Conservation (phyloP, 1,140 invertebrate species). For the Anoplolepis gracilipes region DNA sequence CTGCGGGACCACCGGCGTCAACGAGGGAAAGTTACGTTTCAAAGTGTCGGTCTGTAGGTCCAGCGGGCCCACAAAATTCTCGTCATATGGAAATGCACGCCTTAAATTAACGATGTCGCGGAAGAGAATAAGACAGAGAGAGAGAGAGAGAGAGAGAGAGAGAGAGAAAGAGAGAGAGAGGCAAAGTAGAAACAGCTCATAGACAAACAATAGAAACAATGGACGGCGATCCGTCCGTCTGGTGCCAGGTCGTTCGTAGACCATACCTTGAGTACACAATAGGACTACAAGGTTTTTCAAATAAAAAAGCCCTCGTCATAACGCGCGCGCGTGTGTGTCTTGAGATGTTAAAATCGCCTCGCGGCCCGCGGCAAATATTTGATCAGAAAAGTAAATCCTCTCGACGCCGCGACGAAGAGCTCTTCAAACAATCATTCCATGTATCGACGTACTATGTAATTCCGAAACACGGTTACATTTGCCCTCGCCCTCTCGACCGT, state of each 20-base stretch:
- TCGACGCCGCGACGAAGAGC: constrained; percentile 67
- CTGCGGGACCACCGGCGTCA: constrained; percentile 30
- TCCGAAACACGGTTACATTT: constrained; percentile 43
- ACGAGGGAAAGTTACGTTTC: constrained; percentile 22
- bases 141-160: no score
- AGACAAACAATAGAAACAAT: constrained; percentile 77
- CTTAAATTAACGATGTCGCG: constrained; percentile 69
- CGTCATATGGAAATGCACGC: constrained; percentile 67
- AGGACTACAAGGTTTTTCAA: constrained; percentile 70
- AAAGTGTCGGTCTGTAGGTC: not conserved
- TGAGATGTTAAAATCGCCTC: constrained; percentile 74
- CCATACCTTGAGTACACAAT: constrained; percentile 72
- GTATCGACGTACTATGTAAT: constrained; percentile 60
- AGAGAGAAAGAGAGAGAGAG: no score
- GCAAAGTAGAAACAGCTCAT: constrained; percentile 45
- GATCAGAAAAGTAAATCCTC: constrained; percentile 69
- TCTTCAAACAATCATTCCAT: constrained; percentile 72
- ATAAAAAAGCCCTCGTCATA: constrained; percentile 63
- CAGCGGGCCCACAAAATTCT: constrained; percentile 52
- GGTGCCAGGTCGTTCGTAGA: constrained; percentile 59
- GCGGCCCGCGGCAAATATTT: constrained; percentile 72
- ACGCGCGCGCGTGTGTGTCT: constrained; percentile 55
- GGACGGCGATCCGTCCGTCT: constrained; percentile 32
- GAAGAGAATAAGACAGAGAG: not conserved
- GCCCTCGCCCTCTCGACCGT: not conserved